Percentiles rank a stretch among this genome's conserved stretches.
These are phyloP conservation scores for Sphinx pinastri DNA, from an alignment of 2,888 invertebrate genomes.

Conservation along the genomic window DNA sequence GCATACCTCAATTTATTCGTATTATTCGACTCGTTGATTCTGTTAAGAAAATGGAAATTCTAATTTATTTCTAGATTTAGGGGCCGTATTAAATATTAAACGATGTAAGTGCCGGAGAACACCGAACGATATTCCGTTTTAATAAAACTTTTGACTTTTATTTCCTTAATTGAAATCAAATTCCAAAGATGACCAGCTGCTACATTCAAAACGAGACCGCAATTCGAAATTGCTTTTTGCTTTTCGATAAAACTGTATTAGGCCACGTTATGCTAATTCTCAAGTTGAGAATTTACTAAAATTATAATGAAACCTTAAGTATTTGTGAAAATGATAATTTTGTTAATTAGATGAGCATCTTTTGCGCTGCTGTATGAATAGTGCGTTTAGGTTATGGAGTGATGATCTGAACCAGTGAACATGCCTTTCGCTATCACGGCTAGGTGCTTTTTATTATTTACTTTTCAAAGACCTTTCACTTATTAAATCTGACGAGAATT, in stretches of 20 bases:
- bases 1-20: constrained; percentile 29
- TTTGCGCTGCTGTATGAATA: no score
- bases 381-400: no score
- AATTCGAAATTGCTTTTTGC: constrained; percentile 59
- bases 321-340: neutral
- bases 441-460: no score
- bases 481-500: no score
- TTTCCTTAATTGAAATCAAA: constrained; percentile 79
- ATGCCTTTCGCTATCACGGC: no score
- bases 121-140: constrained; percentile 65
- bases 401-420: no score
- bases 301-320: constrained; percentile 21
- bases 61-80: constrained; percentile 48
- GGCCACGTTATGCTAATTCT: constrained; percentile 18
- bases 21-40: constrained; percentile 29
- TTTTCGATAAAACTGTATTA: constrained; percentile 29
- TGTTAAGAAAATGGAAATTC: constrained; percentile 40
- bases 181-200: constrained; percentile 77
- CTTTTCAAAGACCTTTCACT: no score
- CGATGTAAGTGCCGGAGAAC: constrained; percentile 45
- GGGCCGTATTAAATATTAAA: constrained; percentile 55
- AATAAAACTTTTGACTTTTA: constrained; percentile 76
- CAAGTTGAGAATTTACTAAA: constrained; percentile 19
- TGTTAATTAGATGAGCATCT: no score
- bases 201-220: constrained; percentile 55